phyloP scores from a whole-genome alignment of 1,140 invertebrate genomes.

The Tachypleus tridentatus region DNA sequence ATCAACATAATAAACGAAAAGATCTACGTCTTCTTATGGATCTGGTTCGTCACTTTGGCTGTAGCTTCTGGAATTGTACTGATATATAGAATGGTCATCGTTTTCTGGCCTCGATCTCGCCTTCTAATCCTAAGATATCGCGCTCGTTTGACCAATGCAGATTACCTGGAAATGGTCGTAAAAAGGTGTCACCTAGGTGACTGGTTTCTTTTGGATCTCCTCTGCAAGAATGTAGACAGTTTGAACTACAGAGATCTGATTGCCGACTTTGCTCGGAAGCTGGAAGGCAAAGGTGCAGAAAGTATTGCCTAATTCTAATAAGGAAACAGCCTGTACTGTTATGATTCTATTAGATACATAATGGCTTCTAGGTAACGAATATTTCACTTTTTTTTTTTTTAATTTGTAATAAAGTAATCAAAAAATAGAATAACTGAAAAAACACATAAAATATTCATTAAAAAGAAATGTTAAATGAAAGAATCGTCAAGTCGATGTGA shows the following conservation, averaged over 20 bases:
- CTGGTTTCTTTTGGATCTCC: conserved; percentile 63
- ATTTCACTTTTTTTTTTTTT: too few relatives aligned
- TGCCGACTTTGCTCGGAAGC: conserved; percentile 4
- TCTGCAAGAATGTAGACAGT: conserved; percentile 68
- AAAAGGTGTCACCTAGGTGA: conserved; percentile 53
- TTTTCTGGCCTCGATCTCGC: conserved; percentile 30
- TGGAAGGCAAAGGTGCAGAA: conserved; percentile 51
- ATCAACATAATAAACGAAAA: conserved; percentile 68
- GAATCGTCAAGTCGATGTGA: too few relatives aligned
- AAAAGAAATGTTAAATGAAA: too few relatives aligned
- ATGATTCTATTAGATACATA: too few relatives aligned
- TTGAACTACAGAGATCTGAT: conserved; percentile 20
- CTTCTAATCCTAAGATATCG: conserved; percentile 13
- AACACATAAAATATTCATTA: too few relatives aligned
- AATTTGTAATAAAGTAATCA: too few relatives aligned
- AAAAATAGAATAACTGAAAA: too few relatives aligned
- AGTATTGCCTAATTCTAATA: too few relatives aligned
- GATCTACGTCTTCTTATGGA: conserved; percentile 90
- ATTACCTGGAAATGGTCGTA: conserved; percentile 13
- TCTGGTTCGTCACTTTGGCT: conserved; percentile 65
- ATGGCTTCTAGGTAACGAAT: too few relatives aligned
- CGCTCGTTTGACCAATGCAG: conserved; percentile 6
- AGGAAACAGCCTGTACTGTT: too few relatives aligned
- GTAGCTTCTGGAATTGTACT: conserved; percentile 50
- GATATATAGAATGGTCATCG: conserved; percentile 62